Base-by-base conservation (phyloP, 1,140 invertebrate genomes). In the Drosophila nigrodunni region DNA sequence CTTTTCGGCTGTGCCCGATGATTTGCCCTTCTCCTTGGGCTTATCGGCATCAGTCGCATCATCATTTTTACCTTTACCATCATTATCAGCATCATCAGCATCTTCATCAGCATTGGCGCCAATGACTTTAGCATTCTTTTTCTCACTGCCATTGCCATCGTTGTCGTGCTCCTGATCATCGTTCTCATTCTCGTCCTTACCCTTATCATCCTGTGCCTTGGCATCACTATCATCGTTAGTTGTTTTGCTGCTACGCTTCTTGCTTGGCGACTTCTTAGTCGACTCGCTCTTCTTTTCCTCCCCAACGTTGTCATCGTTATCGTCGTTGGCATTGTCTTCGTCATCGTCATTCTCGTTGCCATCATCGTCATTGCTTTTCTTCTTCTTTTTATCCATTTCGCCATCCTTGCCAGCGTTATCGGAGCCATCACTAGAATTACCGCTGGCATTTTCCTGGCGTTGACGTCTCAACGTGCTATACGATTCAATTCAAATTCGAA, bases 31-130 rank as follows among this genome's bases (percentile, higher is more conserved):
- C 11, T 80, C 85, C 50, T 86, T 80, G n/a, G 72, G 71, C 66
- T 80, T 85, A 46, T 89, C 82, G 21, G 57, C 78, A 41, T 86
- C 76, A 37, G 7, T 52, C 41, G 73, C 59, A 58, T 60, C 74
- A 7, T 90, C 73, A 39, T n/a, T 65, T 62, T 86, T 80, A 30
- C 11, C 69, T 58, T 91, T 77, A 52, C 8, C 50, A 13, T 83
- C 78, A 41, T 93, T 93, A 57, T 94, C 93, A 37, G 93, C 93
- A 50, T 94, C 93, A 39, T 85, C 77, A 5, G 3, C 78, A 41
- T 93, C 93, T 55, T 94, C 93, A 37, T 93, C 93, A 50, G 93
- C 93, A 39, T 85, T 75, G 66, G 93, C 92, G 11, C 80, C 87
- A 37, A 91, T 92, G 66, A 92, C 80, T 59, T 76, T 93, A 74